Base-by-base conservation (phyloP, 2,888 invertebrate species). In the Carpatolechia fugitivella region DNA sequence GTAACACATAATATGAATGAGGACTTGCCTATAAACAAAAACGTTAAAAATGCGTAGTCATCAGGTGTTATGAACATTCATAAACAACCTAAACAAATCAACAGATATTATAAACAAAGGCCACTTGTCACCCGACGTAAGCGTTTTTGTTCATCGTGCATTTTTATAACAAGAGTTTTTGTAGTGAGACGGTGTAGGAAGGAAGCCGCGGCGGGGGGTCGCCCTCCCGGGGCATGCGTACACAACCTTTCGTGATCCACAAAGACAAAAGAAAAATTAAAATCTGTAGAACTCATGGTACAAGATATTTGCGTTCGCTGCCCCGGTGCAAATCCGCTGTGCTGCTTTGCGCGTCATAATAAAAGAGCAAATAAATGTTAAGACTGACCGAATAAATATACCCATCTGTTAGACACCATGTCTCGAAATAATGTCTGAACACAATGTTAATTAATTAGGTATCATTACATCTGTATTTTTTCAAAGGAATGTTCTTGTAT, bases 201-300 rank as follows among this genome's bases (percentile, higher is more conserved):
- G 88, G 87, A 86, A 86, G 77, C 80, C 86, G 58, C 87, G 69
- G 80, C 87, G 85, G 89, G 89, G 85, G 88, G 84, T 82, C 65
- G 80, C 80, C 81, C 86, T 80, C 88, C 86, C 76, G 86, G 83
- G 86, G 85, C 70, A 75, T 70, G 72, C 78, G 80, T 80, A 85
- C 80, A 88, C 88, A 88, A 89, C 87, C 86, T 88, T 86, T 85
- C 89, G 89, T 89, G 89, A 88, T 87, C 85, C 85, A 82, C 79
- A 87, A 86, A 89, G 86, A 89, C 88, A 90, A 89, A 90, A 89
- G 86, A 78, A 88, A 84, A 85, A 84, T 87, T 85, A 82, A 85
- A 85, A 83, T 84, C 79, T 81, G 80, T 84, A 76, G 78, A 80
- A 74, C 80, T 83, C 81, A 73, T 72, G 77, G 76, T 76, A 77